Base-by-base conservation (phyloP, 2,888 invertebrate species). In the Cyclophora albipunctata region DNA sequence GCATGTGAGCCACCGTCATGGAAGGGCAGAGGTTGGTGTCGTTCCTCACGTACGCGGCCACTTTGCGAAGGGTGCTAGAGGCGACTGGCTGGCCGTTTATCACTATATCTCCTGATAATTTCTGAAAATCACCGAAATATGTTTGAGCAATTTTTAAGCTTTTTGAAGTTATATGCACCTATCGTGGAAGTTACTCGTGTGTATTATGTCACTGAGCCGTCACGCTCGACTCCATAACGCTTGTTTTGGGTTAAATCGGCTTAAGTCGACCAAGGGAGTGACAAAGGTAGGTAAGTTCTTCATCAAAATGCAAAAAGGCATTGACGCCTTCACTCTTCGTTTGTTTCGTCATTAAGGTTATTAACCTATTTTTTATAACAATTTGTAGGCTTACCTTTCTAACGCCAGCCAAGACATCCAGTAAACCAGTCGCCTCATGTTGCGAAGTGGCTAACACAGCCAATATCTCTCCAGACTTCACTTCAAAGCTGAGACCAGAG, bases 371-470 rank as follows among this genome's bases (percentile, higher is more conserved):
- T n/a, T n/a, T n/a, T n/a, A n/a, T n/a, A n/a, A 20, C 20, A 20
- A 20, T 20, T 20, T 20, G 20, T 20, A 20, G 20, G 20, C 2
- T 20, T 67, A 90, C 85, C 77, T 89, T 90, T 47, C 91, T 89
- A 45, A 92, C 88, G 6, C 96, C 96, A n/a, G 96, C 93, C 51
- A 98, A 81, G 0, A 95, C 93, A 68, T 97, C 95, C 48, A 97
- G 85, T n/a, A 98, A 84, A 0, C 94, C 93, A 0, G 95, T 95
- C 6, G 97, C 96, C 78, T 98, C 97, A 42, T 91, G 91, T 64
- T 95, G 96, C 55, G 94, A 93, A 0, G 98, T 98, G 2, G 97
- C 94, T 92, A 98, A 92, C 34, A 98, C 91, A 3, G 97, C 97
- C 66, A 98, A 87, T 45, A 98, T 91, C 83, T 98, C 98, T 2